phyloP scores from a whole-genome alignment of 30 jellyfish, hydroid and myxozoan genomes.

The Chironex yamaguchii region DNA sequence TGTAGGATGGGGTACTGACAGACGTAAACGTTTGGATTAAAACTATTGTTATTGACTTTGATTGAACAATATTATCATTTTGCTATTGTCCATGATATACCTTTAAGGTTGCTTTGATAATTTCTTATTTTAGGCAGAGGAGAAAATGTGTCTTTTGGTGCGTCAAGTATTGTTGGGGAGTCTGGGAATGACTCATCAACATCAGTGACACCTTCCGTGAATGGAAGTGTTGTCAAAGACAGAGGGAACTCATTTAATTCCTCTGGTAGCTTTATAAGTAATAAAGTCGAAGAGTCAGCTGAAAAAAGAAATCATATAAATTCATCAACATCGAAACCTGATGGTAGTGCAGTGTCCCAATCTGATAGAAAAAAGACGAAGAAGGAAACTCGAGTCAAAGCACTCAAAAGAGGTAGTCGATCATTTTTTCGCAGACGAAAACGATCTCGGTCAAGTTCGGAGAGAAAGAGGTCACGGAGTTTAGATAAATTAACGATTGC shows the following conservation, averaged over 20 bases:
- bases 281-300: not conserved
- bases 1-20: too few species aligned
- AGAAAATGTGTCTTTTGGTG: not conserved
- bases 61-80: too few species aligned
- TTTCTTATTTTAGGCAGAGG: too few species aligned
- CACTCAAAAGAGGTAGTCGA: not conserved
- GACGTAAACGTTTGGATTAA: too few species aligned
- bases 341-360: not conserved
- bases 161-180: not conserved
- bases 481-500: not conserved
- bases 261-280: not conserved
- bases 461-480: not conserved
- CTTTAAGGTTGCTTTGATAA: too few species aligned
- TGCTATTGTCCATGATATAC: too few species aligned
- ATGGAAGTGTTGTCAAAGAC: not conserved
- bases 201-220: not conserved
- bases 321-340: too few species aligned
- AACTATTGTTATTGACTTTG: too few species aligned
- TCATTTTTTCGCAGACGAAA: not conserved
- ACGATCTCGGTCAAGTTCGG: not conserved
- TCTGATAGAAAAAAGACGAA: not conserved
- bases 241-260: not conserved
- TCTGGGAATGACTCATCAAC: not conserved
- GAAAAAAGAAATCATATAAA: not conserved
- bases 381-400: not conserved